Percentiles rank a stretch among this genome's conserved stretches.
Evolutionary conservation across 2,888 invertebrate genomes (phyloP).

Genomic region (Vesta saturnalis): DNA sequence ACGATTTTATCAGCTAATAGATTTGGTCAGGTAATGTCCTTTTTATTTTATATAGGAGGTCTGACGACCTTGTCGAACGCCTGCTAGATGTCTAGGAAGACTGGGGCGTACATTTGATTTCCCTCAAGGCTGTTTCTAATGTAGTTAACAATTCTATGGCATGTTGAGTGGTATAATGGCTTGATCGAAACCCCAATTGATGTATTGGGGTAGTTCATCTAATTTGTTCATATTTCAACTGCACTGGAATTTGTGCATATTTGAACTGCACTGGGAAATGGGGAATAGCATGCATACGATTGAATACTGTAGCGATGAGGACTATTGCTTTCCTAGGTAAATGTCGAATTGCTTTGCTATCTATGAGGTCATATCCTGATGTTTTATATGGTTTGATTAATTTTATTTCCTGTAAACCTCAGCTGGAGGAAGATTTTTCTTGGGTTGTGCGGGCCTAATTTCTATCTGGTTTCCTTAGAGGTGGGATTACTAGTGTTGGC

Average conservation of each 20-base stretch:
- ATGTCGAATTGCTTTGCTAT: neutral
- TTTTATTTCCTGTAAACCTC: no score
- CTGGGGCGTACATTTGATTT: no score
- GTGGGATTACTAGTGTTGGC: no score
- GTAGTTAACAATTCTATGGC: no score
- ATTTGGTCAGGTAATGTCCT: neutral
- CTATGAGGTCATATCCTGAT: neutral
- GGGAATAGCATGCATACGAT: neutral
- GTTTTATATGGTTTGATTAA: neutral
- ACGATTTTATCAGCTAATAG: no score
- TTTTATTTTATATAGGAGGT: neutral
- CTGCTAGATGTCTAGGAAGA: no score
- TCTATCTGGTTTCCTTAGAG: neutral
- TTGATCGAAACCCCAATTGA: neutral
- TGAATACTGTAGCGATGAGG: neutral
- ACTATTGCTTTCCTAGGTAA: neutral
- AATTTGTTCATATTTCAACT: no score
- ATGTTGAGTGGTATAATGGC: neutral
- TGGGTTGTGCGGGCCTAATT: no score
- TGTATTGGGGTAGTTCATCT: neutral
- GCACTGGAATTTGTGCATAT: no score
- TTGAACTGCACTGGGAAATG: neutral
- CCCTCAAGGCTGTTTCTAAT: no score
- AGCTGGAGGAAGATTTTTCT: no score
- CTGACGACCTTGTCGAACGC: no score